Conservation (phyloP, 2,113 vertebrate genomes). For the Trochalopteron elliotii region DNA sequence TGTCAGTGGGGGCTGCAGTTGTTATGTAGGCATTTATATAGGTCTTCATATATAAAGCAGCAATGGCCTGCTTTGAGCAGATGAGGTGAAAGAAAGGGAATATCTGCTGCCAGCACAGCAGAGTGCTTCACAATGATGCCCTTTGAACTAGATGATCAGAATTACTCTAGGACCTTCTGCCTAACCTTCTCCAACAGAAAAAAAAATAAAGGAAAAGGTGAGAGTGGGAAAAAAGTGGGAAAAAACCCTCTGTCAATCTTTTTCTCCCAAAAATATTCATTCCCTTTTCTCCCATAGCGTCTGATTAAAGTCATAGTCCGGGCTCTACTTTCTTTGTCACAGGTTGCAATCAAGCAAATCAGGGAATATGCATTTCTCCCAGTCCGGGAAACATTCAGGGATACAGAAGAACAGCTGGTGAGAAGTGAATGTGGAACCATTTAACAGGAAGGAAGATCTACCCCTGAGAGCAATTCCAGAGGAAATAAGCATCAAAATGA, state of each 20-base stretch:
- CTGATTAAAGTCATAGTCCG: not conserved
- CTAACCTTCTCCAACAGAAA: not conserved
- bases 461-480: constrained; percentile 41
- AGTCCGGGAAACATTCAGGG: not conserved
- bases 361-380: not conserved
- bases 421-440: constrained; percentile 15
- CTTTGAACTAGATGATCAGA: not conserved
- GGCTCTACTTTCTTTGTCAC: not conserved
- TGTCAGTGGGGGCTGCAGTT: not conserved
- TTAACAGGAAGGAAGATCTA: constrained; percentile 43
- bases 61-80: not conserved
- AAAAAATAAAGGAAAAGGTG: not conserved
- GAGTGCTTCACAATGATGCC: not conserved
- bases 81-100: not conserved
- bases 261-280: not conserved
- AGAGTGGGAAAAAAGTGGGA: not conserved
- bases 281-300: not conserved
- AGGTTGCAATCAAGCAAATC: not conserved
- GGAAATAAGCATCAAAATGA: constrained; percentile 63
- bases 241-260: rapidly evolving
- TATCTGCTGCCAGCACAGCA: not conserved
- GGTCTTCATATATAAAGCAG: not conserved
- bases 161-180: not conserved
- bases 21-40: not conserved
- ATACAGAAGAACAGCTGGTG: constrained; percentile 25